These are phyloP conservation scores for Megaustenia siamemsis DNA, from an alignment of 2,888 invertebrate species.

Conservation along the genomic window DNA sequence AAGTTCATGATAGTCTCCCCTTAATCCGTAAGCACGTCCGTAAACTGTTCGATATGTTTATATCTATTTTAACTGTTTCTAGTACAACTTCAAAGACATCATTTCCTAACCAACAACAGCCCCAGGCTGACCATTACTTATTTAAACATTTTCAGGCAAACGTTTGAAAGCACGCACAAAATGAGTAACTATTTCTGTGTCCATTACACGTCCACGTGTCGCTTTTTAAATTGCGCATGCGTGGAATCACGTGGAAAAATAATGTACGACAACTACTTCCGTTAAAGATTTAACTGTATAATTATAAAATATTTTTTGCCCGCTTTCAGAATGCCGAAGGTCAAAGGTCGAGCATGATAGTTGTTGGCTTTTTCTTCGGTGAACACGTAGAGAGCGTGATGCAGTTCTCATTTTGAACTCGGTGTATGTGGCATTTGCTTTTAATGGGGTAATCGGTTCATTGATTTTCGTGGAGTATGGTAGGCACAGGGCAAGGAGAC, in stretches of 20 bases:
- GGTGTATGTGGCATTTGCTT: background rate
- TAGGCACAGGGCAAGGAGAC: background rate
- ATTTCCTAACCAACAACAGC: too few species aligned
- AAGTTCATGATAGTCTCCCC: too few species aligned
- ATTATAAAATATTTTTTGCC: background rate
- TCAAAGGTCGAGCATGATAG: slow-evolving; percentile 20
- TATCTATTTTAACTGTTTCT: too few species aligned
- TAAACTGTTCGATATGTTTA: too few species aligned
- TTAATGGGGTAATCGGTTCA: background rate
- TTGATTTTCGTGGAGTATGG: background rate
- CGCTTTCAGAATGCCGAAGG: background rate
- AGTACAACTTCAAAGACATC: too few species aligned
- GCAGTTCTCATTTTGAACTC: background rate
- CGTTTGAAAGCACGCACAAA: too few species aligned
- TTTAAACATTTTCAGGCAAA: too few species aligned
- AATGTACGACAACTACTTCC: background rate
- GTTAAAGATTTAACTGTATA: background rate
- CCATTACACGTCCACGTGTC: background rate
- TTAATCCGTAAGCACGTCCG: too few species aligned
- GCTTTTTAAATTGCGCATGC: background rate
- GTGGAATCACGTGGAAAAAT: background rate
- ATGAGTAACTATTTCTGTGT: background rate
- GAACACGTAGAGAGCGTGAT: background rate
- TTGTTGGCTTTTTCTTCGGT: background rate
- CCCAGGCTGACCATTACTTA: too few species aligned